These are phyloP conservation scores for Enteromius viviparus DNA, from an alignment of 2,797 vertebrate genomes.

Conservation along the genomic window DNA sequence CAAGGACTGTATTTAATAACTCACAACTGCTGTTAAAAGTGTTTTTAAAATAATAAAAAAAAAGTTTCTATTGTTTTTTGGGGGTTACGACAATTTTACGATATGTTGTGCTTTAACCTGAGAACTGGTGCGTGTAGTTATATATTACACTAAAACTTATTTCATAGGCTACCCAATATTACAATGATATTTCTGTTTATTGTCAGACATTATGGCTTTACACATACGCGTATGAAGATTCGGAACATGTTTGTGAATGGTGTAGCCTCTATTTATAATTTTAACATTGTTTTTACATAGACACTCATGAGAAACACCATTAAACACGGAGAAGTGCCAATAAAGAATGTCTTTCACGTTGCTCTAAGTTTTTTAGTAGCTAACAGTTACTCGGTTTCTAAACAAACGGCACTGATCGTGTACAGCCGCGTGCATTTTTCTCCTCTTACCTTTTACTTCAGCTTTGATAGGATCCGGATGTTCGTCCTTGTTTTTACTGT, in stretches of 20 bases:
- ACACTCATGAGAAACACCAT: background rate
- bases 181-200: background rate
- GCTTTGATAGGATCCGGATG: conserved; percentile 72
- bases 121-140: background rate
- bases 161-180: too few species aligned
- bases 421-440: background rate
- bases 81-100: background rate
- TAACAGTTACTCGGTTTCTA: background rate
- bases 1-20: background rate
- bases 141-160: too few species aligned
- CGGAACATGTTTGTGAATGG: background rate
- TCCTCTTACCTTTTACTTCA: conserved; percentile 68
- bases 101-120: background rate
- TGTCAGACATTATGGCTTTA: background rate
- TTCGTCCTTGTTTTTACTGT: conserved; percentile 70
- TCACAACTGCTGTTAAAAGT: background rate
- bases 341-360: background rate
- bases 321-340: background rate
- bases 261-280: background rate
- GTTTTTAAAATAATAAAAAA: background rate
- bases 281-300: background rate
- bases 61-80: too few species aligned
- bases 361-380: background rate
- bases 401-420: background rate
- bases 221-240: background rate